These are phyloP conservation scores for Leptocoma aspasia DNA, from an alignment of 2,113 vertebrate genomes.

Conservation along the genomic window DNA sequence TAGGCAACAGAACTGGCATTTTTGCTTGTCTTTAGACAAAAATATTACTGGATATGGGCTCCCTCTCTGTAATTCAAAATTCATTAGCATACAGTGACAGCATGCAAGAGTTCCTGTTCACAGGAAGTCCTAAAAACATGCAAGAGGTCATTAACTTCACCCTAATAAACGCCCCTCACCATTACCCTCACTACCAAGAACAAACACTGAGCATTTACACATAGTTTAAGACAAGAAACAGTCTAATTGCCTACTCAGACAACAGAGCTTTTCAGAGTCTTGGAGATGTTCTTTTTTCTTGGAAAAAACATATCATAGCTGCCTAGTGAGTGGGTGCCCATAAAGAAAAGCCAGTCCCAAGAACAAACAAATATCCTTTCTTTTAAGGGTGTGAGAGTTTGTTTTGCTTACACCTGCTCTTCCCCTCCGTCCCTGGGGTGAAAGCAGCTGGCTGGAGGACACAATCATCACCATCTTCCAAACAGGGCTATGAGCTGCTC, in stretches of 20 bases:
- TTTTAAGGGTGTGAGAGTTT: background rate
- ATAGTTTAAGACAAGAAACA: background rate
- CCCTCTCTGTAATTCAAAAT: background rate
- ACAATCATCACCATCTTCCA: background rate
- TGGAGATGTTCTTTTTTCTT: background rate
- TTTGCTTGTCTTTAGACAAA: background rate
- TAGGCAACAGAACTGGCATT: background rate
- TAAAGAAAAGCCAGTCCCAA: background rate
- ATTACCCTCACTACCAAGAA: background rate
- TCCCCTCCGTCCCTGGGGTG: background rate
- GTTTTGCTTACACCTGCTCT: background rate
- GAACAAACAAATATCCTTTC: background rate
- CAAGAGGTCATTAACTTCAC: background rate
- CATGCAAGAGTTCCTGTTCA: background rate
- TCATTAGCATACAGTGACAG: background rate
- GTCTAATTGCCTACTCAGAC: background rate
- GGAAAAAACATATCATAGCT: background rate
- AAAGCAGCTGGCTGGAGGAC: background rate
- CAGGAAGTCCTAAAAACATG: background rate
- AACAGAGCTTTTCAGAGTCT: background rate
- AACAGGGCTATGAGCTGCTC: background rate
- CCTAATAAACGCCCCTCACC: background rate
- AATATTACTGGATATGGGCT: background rate
- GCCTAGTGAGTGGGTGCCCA: background rate
- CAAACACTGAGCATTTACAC: background rate